These are phyloP conservation scores for Grapholita molesta DNA, from an alignment of 1,140 invertebrate genomes.

Conservation along the genomic window DNA sequence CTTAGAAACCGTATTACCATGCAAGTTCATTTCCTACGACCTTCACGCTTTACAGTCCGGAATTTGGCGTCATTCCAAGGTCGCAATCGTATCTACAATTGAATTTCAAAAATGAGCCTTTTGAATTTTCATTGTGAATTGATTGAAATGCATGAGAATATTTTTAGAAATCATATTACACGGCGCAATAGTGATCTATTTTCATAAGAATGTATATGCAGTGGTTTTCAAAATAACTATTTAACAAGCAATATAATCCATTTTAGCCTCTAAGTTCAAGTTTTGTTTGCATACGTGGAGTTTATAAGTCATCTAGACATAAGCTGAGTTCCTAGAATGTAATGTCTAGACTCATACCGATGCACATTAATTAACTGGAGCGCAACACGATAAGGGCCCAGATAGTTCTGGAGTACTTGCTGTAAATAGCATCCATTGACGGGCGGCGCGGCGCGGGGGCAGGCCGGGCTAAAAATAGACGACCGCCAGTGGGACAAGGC, in stretches of 20 bases:
- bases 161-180: not conserved
- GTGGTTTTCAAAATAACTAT: no score
- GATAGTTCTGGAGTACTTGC: conserved; percentile 24
- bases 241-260: no score
- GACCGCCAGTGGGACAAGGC: conserved; percentile 58
- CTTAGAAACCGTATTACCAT: not conserved
- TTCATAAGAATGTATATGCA: not conserved
- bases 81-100: not conserved
- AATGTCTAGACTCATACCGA: not conserved
- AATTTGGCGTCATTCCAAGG: conserved; percentile 1
- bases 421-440: conserved; percentile 60
- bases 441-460: conserved; percentile 33
- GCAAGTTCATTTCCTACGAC: not conserved
- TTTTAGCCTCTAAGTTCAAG: no score
- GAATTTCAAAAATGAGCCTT: not conserved
- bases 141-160: not conserved
- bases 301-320: not conserved
- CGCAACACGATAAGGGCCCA: not conserved
- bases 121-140: not conserved
- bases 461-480: conserved; percentile 59
- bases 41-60: not conserved
- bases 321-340: not conserved
- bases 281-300: no score
- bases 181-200: not conserved
- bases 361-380: conserved; percentile 7